phyloP scores from a whole-genome alignment of 2,113 vertebrate species.

The Porphyrio hochstetteri region DNA sequence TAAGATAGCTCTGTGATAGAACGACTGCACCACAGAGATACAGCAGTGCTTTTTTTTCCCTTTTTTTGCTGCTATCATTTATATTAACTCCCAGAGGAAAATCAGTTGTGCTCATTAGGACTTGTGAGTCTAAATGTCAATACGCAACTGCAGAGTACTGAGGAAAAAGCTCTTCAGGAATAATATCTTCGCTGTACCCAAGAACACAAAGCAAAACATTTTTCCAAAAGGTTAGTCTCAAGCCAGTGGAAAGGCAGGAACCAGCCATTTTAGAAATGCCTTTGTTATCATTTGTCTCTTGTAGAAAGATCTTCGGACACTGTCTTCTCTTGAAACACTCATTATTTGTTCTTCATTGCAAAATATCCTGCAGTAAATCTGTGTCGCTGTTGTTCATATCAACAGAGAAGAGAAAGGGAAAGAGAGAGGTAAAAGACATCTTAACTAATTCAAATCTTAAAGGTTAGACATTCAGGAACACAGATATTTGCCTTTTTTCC shows the following conservation, averaged over 20 bases:
- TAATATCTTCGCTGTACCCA: background rate
- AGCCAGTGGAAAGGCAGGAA: background rate
- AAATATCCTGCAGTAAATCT: background rate
- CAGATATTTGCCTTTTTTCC: background rate
- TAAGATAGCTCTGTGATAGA: background rate
- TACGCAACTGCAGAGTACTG: background rate
- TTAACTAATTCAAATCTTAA: background rate
- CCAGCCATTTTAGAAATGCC: background rate
- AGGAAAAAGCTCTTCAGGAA: background rate
- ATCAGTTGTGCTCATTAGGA: slow-evolving; percentile 33
- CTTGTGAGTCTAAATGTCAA: slow-evolving; percentile 36
- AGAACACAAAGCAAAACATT: background rate
- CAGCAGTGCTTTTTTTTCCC: background rate
- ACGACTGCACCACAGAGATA: background rate
- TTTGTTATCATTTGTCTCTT: background rate
- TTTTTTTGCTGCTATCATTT: background rate
- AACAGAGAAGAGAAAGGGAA: background rate
- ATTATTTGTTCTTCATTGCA: background rate
- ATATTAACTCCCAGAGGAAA: slow-evolving; percentile 35
- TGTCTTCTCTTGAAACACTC: background rate
- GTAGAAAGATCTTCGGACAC: background rate
- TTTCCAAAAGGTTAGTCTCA: background rate
- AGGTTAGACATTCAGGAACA: background rate
- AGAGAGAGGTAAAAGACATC: background rate
- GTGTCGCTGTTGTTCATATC: background rate